phyloP scores from a whole-genome alignment of 1,140 invertebrate genomes.

The Metaphire vulgaris region DNA sequence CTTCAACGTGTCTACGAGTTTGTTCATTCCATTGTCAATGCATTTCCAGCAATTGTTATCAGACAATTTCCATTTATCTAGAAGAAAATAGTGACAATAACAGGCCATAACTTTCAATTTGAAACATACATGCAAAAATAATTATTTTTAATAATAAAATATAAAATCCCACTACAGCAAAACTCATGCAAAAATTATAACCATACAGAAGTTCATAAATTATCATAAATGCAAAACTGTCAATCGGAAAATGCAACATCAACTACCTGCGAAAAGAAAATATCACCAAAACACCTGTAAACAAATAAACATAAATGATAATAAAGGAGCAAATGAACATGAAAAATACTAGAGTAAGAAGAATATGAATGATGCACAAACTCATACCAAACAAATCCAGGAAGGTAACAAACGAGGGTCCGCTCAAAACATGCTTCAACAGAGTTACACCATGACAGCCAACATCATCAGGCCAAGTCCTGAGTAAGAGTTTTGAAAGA shows the following conservation, averaged over 20 bases:
- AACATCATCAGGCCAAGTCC: neutral
- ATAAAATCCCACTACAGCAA: too few species aligned
- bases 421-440: neutral
- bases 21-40: too few species aligned
- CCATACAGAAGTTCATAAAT: too few species aligned
- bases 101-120: too few species aligned
- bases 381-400: neutral
- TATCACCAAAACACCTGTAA: neutral
- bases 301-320: neutral
- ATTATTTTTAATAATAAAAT: too few species aligned
- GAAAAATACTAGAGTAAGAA: neutral
- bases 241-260: too few species aligned
- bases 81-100: too few species aligned
- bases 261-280: neutral
- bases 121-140: too few species aligned
- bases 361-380: neutral
- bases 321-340: neutral
- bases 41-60: too few species aligned
- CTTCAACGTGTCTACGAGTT: neutral
- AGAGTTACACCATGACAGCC: neutral
- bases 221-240: too few species aligned
- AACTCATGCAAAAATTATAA: too few species aligned
- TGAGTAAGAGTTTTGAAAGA: neutral
- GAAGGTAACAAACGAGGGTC: neutral
- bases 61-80: too few species aligned